phyloP scores from a whole-genome alignment of 2,113 vertebrate genomes.

The Laticauda colubrina region DNA sequence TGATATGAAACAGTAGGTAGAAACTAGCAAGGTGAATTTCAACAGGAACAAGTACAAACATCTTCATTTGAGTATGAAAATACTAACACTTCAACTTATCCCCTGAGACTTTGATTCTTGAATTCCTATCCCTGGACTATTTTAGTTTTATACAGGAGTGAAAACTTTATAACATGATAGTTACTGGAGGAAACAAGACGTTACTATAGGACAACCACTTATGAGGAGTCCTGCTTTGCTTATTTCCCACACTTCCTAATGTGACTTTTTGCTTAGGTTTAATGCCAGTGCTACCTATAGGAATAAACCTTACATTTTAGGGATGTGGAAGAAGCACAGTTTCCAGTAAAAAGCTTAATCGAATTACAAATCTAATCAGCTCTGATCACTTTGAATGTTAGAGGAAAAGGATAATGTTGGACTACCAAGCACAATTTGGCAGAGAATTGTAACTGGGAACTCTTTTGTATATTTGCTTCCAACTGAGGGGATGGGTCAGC shows the following conservation, averaged over 20 bases:
- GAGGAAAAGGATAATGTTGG: not conserved
- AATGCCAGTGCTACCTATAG: not conserved
- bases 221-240: not conserved
- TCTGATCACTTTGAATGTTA: not conserved
- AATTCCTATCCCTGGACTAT: not conserved
- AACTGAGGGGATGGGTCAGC: not conserved
- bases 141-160: not conserved
- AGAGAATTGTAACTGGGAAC: not conserved
- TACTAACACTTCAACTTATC: not conserved
- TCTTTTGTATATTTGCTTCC: not conserved
- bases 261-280: not conserved
- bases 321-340: not conserved
- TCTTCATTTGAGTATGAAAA: not conserved
- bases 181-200: not conserved
- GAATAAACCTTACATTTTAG: not conserved
- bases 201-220: not conserved
- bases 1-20: not conserved
- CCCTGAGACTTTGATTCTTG: not conserved
- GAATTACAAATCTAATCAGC: not conserved
- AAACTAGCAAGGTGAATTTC: not conserved
- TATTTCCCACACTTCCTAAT: not conserved
- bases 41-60: not conserved
- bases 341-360: not conserved
- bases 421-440: not conserved
- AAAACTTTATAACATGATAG: not conserved